A percentile compares a stretch with the other conserved stretches of the same genome.
Conservation (phyloP, 2,113 vertebrate genomes). For the Oceanodroma tethys region DNA sequence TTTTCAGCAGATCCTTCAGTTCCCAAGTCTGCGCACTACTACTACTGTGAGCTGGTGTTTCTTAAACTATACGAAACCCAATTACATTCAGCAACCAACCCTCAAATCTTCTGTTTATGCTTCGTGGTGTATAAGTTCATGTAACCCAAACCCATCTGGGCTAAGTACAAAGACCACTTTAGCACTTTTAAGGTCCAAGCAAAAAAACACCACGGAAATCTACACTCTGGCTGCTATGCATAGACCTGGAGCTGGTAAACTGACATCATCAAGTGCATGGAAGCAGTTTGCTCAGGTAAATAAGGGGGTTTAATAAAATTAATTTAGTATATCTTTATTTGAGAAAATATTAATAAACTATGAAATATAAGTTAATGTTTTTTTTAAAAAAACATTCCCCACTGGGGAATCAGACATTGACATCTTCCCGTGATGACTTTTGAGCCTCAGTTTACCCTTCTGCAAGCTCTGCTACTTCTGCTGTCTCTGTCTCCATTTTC, state of each 20-base stretch:
- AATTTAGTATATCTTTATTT: background rate
- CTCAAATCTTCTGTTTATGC: slow-evolving; percentile 89
- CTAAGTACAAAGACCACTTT: slow-evolving; percentile 92
- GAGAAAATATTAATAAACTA: background rate
- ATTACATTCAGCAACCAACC: slow-evolving; percentile 78
- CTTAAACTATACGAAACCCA: slow-evolving; percentile 95
- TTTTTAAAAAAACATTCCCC: background rate
- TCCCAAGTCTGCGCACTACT: slow-evolving; percentile 90
- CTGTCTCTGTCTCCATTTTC: background rate
- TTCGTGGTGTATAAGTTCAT: slow-evolving; percentile 93
- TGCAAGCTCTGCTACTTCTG: slow-evolving; percentile 22
- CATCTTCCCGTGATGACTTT: background rate
- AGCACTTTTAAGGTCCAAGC: slow-evolving; percentile 92
- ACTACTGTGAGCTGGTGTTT: slow-evolving; percentile 98
- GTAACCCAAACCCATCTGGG: slow-evolving; percentile 93
- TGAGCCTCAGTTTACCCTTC: background rate
- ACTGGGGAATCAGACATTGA: background rate
- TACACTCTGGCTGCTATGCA: slow-evolving; percentile 88
- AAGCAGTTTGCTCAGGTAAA: slow-evolving; percentile 93
- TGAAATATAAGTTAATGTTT: background rate
- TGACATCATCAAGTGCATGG: slow-evolving; percentile 96
- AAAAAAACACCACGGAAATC: slow-evolving; percentile 82
- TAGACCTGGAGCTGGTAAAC: slow-evolving; percentile 87
- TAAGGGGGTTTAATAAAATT: background rate
- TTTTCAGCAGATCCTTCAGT: slow-evolving; percentile 88